A percentile compares a stretch with the other conserved stretches of the same genome.
Evolutionary conservation across 2,797 vertebrate species (phyloP).

Genomic region (Ctenochaetus hawaiiensis): DNA sequence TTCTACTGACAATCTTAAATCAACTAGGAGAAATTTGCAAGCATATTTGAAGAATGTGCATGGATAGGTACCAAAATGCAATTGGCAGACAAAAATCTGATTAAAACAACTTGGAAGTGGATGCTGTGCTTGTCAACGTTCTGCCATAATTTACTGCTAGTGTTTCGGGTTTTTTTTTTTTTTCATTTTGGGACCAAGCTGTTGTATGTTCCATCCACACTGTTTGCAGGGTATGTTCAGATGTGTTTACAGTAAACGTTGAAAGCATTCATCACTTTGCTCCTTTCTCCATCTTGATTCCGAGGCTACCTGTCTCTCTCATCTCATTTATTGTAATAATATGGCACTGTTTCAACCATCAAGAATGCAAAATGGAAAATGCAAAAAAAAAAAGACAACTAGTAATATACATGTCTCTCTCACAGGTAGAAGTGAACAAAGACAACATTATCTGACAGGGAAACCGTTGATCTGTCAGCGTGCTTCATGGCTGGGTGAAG

Average conservation of each 20-base stretch:
- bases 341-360: slow-evolving; percentile 33
- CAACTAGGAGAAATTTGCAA: too few species aligned
- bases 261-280: slow-evolving; percentile 11
- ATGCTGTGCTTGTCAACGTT: slow-evolving; percentile 6
- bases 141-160: not conserved
- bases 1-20: too few species aligned
- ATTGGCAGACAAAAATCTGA: not conserved
- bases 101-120: not conserved
- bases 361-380: not conserved
- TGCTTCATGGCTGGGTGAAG: slow-evolving; percentile 57
- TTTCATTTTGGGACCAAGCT: not conserved
- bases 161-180: not conserved
- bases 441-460: slow-evolving; percentile 62
- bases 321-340: slow-evolving; percentile 40
- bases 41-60: too few species aligned
- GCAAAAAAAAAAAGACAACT: slow-evolving; percentile 4
- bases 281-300: slow-evolving; percentile 34
- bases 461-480: slow-evolving; percentile 60
- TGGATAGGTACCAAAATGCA: not conserved
- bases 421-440: slow-evolving; percentile 68
- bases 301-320: slow-evolving; percentile 6
- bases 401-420: slow-evolving; percentile 54
- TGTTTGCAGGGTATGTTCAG: not conserved
- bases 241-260: slow-evolving; percentile 8
- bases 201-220: not conserved